A percentile compares a stretch with the other conserved stretches of the same genome.
Conservation (phyloP, 2,888 invertebrate species). For the Nomada flava region DNA sequence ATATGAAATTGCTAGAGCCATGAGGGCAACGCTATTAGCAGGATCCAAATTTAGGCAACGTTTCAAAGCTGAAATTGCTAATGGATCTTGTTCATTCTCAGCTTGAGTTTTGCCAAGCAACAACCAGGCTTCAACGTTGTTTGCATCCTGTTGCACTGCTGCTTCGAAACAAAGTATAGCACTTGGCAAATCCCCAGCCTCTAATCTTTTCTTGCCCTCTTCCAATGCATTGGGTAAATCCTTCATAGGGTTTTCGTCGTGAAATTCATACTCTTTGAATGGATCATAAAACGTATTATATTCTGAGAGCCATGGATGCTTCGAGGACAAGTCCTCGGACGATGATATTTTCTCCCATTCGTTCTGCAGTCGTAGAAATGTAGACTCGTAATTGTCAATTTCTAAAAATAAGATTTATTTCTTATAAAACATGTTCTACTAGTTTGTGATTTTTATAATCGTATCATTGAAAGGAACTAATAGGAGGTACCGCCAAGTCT, state of each 20-base stretch:
- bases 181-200: conserved; percentile 95
- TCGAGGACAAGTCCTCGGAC: conserved; percentile 84
- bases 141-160: conserved; percentile 93
- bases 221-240: conserved; percentile 92
- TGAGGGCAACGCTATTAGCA: conserved; percentile 92
- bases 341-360: conserved; percentile 93
- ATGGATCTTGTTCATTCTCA: conserved; percentile 98
- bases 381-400: conserved; percentile 84
- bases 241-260: conserved; percentile 94
- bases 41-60: conserved; percentile 93
- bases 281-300: conserved; percentile 87
- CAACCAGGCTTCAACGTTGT: conserved; percentile 94
- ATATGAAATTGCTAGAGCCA: conserved; percentile 96
- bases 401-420: conserved; percentile 65
- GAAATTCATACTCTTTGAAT: conserved; percentile 91
- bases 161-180: conserved; percentile 99
- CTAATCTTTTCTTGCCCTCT: conserved; percentile 93
- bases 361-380: conserved; percentile 87
- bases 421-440: background rate
- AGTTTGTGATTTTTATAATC: background rate
- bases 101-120: conserved; percentile 96
- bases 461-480: background rate
- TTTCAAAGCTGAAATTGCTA: conserved; percentile 96
- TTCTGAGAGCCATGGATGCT: conserved; percentile 90
- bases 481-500: background rate